phyloP scores from a whole-genome alignment of 2,113 vertebrate species.

The Paracanthobrama guichenoti region DNA sequence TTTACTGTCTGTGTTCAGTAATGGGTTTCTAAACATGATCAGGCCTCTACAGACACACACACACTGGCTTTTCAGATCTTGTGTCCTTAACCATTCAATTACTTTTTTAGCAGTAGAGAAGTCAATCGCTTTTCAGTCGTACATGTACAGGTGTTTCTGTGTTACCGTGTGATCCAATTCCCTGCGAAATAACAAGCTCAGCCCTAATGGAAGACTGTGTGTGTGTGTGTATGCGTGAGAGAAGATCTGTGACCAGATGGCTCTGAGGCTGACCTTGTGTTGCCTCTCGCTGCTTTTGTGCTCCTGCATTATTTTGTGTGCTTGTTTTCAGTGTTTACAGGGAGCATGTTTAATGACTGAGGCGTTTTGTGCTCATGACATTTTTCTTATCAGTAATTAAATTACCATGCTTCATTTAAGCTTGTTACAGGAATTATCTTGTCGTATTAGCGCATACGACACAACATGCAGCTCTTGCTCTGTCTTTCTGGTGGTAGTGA shows the following conservation, averaged over 20 bases:
- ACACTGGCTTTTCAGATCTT: background rate
- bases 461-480: background rate
- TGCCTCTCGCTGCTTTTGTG: background rate
- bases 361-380: background rate
- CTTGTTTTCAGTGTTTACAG: background rate
- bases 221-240: slow-evolving; percentile 11
- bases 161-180: background rate
- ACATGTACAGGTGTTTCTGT: background rate
- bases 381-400: slow-evolving; percentile 39
- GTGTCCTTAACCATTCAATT: background rate
- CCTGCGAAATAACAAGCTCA: background rate
- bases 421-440: slow-evolving; percentile 19
- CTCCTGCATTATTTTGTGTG: slow-evolving; percentile 2
- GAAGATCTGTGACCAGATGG: slow-evolving; percentile 33
- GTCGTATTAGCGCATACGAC: background rate
- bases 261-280: slow-evolving; percentile 23
- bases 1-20: background rate
- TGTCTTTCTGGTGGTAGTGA: slow-evolving; percentile 18
- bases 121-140: slow-evolving; percentile 4
- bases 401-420: slow-evolving; percentile 29
- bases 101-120: background rate
- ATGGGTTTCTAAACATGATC: slow-evolving; percentile 1
- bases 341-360: background rate
- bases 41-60: background rate
- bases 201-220: background rate